Percentiles rank a stretch among this genome's conserved stretches.
Evolutionary conservation across 2,888 invertebrate species (phyloP).

Genomic region (Athrips mouffetella): DNA sequence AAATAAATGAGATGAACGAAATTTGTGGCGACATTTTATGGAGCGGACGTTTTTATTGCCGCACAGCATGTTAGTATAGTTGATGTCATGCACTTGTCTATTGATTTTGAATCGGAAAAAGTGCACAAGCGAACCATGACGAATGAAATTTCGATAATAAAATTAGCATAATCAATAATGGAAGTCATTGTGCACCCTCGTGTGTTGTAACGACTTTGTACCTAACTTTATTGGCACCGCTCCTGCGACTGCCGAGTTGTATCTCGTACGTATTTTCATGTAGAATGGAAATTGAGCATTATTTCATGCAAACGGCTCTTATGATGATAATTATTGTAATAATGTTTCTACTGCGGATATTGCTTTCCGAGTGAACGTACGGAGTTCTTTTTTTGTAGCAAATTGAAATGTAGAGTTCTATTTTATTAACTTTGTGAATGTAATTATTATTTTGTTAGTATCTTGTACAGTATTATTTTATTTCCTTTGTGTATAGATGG

Average conservation of each 20-base stretch:
- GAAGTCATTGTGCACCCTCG: conserved; percentile 58
- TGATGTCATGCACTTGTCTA: conserved; percentile 30
- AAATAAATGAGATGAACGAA: conserved; percentile 9
- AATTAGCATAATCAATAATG: conserved; percentile 72
- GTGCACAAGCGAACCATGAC: conserved; percentile 44
- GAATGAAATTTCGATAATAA: conserved; percentile 68
- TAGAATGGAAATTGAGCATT: conserved; percentile 71
- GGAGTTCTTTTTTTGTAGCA: neutral
- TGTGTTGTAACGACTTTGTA: conserved; percentile 26
- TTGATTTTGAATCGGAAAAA: conserved; percentile 35
- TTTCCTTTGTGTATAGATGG: no score
- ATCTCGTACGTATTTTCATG: conserved; percentile 48
- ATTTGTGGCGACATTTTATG: conserved; percentile 22
- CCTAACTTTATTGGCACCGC: conserved; percentile 64
- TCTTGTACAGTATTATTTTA: no score
- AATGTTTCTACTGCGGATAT: conserved; percentile 35
- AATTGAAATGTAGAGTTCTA: neutral
- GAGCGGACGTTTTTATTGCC: conserved; percentile 44
- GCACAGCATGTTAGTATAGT: conserved; percentile 43
- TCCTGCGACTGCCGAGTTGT: conserved; percentile 53
- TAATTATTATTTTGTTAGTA: no score
- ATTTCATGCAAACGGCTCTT: conserved; percentile 66
- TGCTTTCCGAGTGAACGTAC: conserved; percentile 6
- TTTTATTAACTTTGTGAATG: neutral
- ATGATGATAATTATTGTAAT: conserved; percentile 59